Conservation (phyloP, 2,797 vertebrate genomes). For the Arnoldichthys spilopterus region DNA sequence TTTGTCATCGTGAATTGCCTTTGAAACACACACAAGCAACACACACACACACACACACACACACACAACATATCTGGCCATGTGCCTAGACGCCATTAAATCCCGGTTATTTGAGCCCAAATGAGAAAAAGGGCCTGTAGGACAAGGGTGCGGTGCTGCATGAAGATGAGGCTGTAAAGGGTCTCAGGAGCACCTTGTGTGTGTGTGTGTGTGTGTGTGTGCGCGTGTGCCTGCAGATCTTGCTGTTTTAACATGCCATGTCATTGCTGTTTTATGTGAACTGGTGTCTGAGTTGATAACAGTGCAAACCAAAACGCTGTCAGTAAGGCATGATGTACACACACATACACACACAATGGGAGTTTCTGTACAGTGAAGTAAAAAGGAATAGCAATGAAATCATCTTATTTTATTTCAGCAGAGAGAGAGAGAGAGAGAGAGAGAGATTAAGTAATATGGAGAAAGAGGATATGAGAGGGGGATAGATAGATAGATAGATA, state of each 20-base stretch:
- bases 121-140: constrained; percentile 62
- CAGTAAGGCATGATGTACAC: neutral
- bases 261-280: constrained; percentile 30
- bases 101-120: constrained; percentile 57
- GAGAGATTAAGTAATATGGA: neutral
- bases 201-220: constrained; percentile 5
- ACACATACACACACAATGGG: no score
- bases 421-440: neutral
- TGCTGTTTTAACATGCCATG: constrained; percentile 41
- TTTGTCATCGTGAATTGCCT: constrained; percentile 67
- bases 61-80: constrained; percentile 64
- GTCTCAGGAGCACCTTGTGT: neutral
- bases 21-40: no score
- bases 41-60: constrained; percentile 54
- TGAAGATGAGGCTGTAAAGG: constrained; percentile 19
- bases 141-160: constrained; percentile 50
- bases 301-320: constrained; percentile 36
- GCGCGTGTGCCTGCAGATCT: neutral
- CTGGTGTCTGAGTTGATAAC: constrained; percentile 41
- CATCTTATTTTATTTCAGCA: neutral
- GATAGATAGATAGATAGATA: no score
- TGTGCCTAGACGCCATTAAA: constrained; percentile 68
- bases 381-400: neutral
- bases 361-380: neutral
- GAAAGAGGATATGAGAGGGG: no score